Evolutionary conservation across 1,140 invertebrate genomes (phyloP), one percentile per base, ranked within the genome.

Genomic region (Drosophila chauvacae): DNA sequence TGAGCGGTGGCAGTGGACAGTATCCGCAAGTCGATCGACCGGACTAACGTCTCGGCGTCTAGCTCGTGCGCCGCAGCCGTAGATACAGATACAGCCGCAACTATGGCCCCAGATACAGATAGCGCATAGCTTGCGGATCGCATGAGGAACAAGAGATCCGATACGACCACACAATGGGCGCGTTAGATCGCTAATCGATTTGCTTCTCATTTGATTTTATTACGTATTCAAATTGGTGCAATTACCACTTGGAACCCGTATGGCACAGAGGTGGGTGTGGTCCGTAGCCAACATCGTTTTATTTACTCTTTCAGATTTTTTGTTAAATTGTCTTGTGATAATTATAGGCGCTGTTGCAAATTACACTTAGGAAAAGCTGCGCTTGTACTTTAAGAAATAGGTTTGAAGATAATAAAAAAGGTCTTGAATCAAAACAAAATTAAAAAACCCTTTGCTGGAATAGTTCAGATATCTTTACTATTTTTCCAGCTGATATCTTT

Each of bases 111-210:
- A 56, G 53, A 39, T 56, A 39, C 53, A 26, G 53, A 56, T 56
- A 56, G 53, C 53, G 35, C 20, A 37, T 39, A 56, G 53, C 53
- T 56, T 3, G 35, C 53, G 53, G 53, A 56, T 56, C 37, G 53
- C 53, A 56, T 56, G 53, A 35, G 53, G 53, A 41, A 59, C 48
- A 71, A 72, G 47, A 61, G 61, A 66, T 69, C 73, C 60, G 68
- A 77, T 69, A 78, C 71, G 84, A 83, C 80, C 80, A 90, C 84
- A 87, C 84, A 87, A 87, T 88, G 85, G 85, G 85, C 85, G 85
- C 85, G 85, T 88, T 90, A 90, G 85, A 90, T 90, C 75, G 83
- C 86, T 90, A 90, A 90, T 90, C 86, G 85, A 90, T 90, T 90
- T 90, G 86, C 85, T 90, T 86, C 78, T 88, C 85, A 88, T 88